Evolutionary conservation across 2,888 invertebrate genomes (phyloP).

Genomic region (Leucophenga maculata): DNA sequence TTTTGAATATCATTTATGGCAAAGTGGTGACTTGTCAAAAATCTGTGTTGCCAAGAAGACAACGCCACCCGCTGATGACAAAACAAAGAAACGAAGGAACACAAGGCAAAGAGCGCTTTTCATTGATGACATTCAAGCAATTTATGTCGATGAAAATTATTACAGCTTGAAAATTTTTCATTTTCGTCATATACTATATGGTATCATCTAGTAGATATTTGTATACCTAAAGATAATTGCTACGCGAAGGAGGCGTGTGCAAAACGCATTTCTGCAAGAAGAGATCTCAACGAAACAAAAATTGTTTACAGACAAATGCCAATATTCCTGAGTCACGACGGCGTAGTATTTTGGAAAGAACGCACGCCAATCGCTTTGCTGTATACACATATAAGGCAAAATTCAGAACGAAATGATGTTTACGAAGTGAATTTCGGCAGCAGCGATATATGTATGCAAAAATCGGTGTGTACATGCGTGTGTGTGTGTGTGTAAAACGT

Average conservation of each 20-base stretch:
- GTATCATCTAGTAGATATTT: neutral
- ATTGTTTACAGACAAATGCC: slow-evolving; percentile 14
- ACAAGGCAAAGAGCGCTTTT: neutral
- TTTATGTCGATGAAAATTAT: slow-evolving; percentile 19
- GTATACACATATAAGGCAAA: neutral
- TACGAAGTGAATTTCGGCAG: neutral
- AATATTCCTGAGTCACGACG: slow-evolving; percentile 2
- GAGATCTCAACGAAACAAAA: neutral
- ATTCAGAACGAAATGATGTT: slow-evolving; percentile 8
- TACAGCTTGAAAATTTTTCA: neutral
- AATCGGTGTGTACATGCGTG: neutral
- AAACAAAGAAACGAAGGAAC: slow-evolving; percentile 3
- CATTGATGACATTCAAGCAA: slow-evolving; percentile 21
- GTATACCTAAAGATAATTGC: neutral
- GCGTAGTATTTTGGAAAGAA: slow-evolving; percentile 12
- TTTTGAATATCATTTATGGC: too few relatives aligned
- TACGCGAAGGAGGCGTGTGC: slow-evolving; percentile 11
- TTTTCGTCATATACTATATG: slow-evolving; percentile 2
- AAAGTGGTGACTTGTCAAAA: slow-evolving; percentile 2
- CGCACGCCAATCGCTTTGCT: neutral
- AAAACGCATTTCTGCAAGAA: slow-evolving; percentile 18
- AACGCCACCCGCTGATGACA: neutral
- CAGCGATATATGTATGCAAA: too few relatives aligned
- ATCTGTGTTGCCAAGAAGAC: slow-evolving; percentile 13
- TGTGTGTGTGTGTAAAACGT: neutral